Evolutionary conservation across 2,888 invertebrate genomes (phyloP), one percentile per base, ranked within the genome.

Genomic region (Anoplius nigerrimus): DNA sequence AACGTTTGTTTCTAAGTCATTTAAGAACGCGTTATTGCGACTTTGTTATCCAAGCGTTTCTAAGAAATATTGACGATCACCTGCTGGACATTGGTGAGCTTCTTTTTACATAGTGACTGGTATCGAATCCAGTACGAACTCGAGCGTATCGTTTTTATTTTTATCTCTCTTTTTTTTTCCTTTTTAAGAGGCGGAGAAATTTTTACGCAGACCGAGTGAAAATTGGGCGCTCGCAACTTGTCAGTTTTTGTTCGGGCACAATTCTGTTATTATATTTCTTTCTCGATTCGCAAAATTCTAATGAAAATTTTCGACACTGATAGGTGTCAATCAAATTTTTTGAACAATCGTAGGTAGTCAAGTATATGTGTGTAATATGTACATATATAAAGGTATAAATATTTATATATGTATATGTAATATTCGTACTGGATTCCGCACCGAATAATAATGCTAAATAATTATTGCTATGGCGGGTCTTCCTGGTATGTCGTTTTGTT

Each of bases 71-170:
- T 75, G 72, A 72, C 71, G 64, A 62, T 75, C 75, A 75, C 72
- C 75, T 75, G 75, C 75, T 75, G 75, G 75, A 67, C 75, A 75
- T 75, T 72, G 75, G 72, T 75, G 75, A 74, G 55, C 70, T 66
- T 27, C 55, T 34, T 75, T 74, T 69, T 71, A 67, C 57, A 68
- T 66, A 67, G 61, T 62, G 55, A 71, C 74, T 66, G 69, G 69
- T 72, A 75, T 69, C 51, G 71, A 72, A 72, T 61, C 72, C 75
- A 75, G 72, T 75, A 75, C 66, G 62, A 61, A 63, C 62, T 60
- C 15, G 22, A 46, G 24, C 13, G 56, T 43, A 43, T 42, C 42
- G 16, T 54, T 16, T 54, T n/a, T 15, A 52, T 52, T 22, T n/a
- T 52, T n/a, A n/a, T n/a, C n/a, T n/a, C n/a, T n/a, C n/a, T n/a